Percentiles rank a stretch among this genome's conserved stretches.
phyloP scores from a whole-genome alignment of 2,797 vertebrate genomes.

The Melanotaenia nigrans region DNA sequence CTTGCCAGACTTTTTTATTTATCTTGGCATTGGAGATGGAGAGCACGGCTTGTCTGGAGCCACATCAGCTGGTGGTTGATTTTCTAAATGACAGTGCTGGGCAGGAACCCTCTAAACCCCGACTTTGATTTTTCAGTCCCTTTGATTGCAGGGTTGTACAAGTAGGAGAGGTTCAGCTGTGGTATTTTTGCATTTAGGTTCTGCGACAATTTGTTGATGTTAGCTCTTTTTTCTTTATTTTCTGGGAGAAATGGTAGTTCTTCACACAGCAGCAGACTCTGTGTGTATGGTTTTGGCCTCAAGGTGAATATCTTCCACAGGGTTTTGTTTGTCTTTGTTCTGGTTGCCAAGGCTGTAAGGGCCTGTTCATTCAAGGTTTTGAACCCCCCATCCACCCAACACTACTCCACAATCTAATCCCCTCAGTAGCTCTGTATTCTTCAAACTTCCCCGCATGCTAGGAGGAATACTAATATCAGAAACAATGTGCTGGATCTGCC shows the following conservation, averaged over 20 bases:
- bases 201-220: constrained; percentile 31
- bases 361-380: constrained; percentile 37
- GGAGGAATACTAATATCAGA: constrained; percentile 61
- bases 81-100: constrained; percentile 57
- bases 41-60: constrained; percentile 41
- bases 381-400: constrained; percentile 31
- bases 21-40: constrained; percentile 24
- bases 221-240: constrained; percentile 13
- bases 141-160: constrained; percentile 65
- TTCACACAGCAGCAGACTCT: constrained; percentile 6
- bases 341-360: constrained; percentile 49
- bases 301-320: constrained; percentile 21
- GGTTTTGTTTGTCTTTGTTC: constrained; percentile 50
- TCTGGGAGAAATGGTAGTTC: background rate
- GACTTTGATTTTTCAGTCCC: constrained; percentile 63
- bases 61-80: constrained; percentile 54
- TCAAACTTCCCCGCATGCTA: constrained; percentile 27
- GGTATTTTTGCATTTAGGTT: constrained; percentile 44
- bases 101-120: constrained; percentile 34
- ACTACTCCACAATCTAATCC: constrained; percentile 17
- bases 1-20: constrained; percentile 10
- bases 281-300: constrained; percentile 4
- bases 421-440: constrained; percentile 10
- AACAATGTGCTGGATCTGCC: constrained; percentile 20
- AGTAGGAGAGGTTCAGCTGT: constrained; percentile 19